Base-by-base conservation (phyloP, 2,797 vertebrate species). In the Acipenser transmontanus region DNA sequence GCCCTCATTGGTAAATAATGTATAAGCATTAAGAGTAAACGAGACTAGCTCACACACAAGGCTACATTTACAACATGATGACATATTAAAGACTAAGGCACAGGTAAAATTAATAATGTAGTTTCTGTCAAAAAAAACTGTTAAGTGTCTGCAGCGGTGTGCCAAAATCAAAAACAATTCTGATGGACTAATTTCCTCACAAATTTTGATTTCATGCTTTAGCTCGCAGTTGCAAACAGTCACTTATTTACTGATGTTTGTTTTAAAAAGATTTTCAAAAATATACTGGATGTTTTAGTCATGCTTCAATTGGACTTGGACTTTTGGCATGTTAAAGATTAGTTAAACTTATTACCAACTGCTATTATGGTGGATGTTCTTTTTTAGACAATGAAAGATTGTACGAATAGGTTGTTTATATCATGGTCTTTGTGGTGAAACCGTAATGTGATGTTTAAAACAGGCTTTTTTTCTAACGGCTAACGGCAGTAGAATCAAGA, bases 91-190 rank as follows among this genome's bases (percentile, higher is more conserved):
- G 76, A 47, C 14, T 69, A 70, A 69, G 77, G 73, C 77, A 65
- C 65, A 76, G 78, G 80, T 80, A 80, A 83, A 81, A 79, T 79
- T 63, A 76, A 74, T 78, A 78, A 81, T 76, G 71, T 75, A 76
- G 54, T 69, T 71, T 5, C 47, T 76, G 68, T 71, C 77, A 77
- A 69, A 65, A 65, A 68, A 17, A 17, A 17, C 7, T 63, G 70
- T 72, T 81, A 85, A 82, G 73, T 56, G 20, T 72, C 74, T 67
- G 6, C 66, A 69, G 68, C 17, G 59, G 75, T 74, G 62, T 70
- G 49, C 73, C 81, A 81, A 79, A 86, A 77, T 82, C 49, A 72
- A 70, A 75, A 47, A 68, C 73, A 75, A 75, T 74, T 62, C 59
- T 69, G 12, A 66, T 56, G 7, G 56, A 61, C 47, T 80, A 71